phyloP scores from a whole-genome alignment of 2,113 vertebrate genomes.

The Camelus bactrianus region DNA sequence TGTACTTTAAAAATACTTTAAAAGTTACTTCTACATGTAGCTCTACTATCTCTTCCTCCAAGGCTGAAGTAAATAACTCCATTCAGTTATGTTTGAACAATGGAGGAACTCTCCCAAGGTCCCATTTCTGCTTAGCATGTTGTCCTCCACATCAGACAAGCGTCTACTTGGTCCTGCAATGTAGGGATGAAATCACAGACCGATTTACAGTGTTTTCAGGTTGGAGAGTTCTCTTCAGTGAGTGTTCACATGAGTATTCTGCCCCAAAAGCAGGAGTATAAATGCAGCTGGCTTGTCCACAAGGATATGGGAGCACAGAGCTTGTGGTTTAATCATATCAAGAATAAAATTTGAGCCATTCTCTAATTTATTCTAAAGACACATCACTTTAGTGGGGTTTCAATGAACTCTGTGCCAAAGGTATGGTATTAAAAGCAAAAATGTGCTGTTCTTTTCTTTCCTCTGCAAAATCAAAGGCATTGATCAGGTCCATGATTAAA shows the following conservation, averaged over 20 bases:
- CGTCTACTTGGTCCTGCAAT: not conserved
- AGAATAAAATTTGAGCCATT: not conserved
- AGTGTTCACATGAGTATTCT: not conserved
- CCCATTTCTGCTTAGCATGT: not conserved
- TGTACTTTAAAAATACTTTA: not conserved
- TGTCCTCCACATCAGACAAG: not conserved
- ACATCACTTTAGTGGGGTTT: slow-evolving; percentile 42
- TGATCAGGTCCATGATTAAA: slow-evolving; percentile 46
- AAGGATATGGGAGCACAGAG: not conserved
- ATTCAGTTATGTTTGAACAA: not conserved
- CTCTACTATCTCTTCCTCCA: not conserved
- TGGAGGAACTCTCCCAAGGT: not conserved
- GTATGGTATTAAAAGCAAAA: slow-evolving; percentile 46
- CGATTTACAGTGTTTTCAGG: not conserved
- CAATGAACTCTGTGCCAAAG: slow-evolving; percentile 64
- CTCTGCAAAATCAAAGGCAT: slow-evolving; percentile 38
- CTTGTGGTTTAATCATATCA: slow-evolving; percentile 51
- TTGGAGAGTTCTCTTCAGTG: not conserved
- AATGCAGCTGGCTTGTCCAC: not conserved
- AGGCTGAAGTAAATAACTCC: not conserved
- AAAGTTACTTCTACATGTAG: not conserved
- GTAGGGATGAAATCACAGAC: not conserved
- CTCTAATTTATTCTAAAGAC: slow-evolving; percentile 68
- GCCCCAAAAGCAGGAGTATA: not conserved
- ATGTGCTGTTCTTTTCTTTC: not conserved